These are phyloP conservation scores for Phalacrocorax brasilianus DNA, from an alignment of 2,113 vertebrate genomes.

Conservation along the genomic window DNA sequence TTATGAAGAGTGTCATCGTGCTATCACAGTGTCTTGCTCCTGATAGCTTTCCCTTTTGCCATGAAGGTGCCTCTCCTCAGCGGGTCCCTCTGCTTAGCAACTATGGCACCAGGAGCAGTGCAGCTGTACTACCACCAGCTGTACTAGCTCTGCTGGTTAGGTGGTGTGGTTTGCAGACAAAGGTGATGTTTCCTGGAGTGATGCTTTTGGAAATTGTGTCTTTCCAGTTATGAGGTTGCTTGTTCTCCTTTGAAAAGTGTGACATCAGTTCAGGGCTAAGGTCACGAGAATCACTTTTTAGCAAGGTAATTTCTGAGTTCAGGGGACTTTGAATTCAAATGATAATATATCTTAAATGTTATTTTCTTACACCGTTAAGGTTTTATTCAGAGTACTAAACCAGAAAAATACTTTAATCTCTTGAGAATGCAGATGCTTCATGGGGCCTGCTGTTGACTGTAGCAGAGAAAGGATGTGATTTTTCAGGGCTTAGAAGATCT, in stretches of 20 bases:
- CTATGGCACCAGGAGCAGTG: not conserved
- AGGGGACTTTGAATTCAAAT: not conserved
- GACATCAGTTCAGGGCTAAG: not conserved
- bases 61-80: not conserved
- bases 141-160: not conserved
- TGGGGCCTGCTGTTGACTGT: not conserved
- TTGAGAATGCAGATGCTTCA: not conserved
- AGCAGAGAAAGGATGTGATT: conserved; percentile 8
- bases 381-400: conserved; percentile 21
- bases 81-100: not conserved
- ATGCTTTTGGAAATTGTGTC: not conserved
- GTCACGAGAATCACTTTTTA: not conserved
- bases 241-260: not conserved
- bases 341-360: not conserved
- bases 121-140: not conserved
- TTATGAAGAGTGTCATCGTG: accelerated
- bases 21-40: not conserved
- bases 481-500: not conserved
- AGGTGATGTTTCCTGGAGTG: not conserved
- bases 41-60: not conserved
- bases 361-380: not conserved
- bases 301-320: not conserved
- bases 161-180: not conserved
- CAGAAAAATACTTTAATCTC: not conserved
- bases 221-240: not conserved